These are phyloP conservation scores for Pedionomus torquatus DNA, from an alignment of 2,113 vertebrate species.

Conservation along the genomic window DNA sequence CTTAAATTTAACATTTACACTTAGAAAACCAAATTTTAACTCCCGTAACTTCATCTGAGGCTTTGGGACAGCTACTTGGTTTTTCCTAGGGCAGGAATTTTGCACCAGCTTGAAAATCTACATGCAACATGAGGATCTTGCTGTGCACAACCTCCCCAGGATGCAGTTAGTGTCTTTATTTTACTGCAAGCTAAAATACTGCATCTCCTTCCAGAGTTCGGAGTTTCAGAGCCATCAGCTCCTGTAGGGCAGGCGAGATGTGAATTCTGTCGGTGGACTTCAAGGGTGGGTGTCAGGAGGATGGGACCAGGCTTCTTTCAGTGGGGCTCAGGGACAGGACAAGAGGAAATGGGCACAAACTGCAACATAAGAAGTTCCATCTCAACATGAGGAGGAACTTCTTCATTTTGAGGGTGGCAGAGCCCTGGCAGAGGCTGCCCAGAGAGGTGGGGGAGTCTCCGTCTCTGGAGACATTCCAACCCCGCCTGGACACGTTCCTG, in stretches of 20 bases:
- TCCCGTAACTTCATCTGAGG: neutral
- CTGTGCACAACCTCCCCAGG: fast-evolving
- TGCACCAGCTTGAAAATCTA: neutral
- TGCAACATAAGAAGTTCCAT: too few species aligned
- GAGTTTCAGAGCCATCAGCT: fast-evolving
- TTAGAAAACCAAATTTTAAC: neutral
- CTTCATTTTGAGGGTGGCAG: too few species aligned
- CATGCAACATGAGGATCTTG: fast-evolving
- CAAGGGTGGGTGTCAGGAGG: too few species aligned
- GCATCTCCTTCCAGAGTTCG: fast-evolving
- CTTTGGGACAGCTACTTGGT: neutral
- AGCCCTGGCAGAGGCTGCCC: too few species aligned
- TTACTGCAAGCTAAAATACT: neutral
- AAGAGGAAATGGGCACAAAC: too few species aligned
- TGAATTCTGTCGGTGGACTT: neutral
- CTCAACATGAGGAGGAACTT: too few species aligned
- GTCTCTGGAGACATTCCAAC: too few species aligned
- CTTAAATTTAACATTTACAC: neutral
- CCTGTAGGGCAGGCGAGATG: neutral
- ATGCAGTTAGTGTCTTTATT: neutral
- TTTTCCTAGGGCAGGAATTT: neutral
- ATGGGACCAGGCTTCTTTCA: too few species aligned
- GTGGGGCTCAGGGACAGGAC: too few species aligned
- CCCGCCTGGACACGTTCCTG: too few species aligned
- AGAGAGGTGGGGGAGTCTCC: too few species aligned